These are phyloP conservation scores for Capitulum mitella DNA, from an alignment of 2,888 invertebrate genomes.

Conservation along the genomic window DNA sequence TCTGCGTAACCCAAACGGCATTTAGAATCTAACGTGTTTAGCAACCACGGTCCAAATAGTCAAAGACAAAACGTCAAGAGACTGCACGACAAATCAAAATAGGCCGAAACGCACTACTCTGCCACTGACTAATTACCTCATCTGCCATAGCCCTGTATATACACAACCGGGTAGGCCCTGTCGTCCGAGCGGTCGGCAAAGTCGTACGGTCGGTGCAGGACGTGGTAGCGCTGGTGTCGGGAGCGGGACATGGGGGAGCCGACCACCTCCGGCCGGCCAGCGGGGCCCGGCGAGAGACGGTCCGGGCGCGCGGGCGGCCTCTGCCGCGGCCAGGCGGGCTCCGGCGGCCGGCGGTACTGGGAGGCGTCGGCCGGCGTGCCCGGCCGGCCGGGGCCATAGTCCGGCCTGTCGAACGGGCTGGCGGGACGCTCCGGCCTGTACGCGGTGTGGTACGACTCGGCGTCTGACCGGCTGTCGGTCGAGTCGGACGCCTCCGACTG, in stretches of 20 bases:
- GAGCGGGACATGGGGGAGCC: background rate
- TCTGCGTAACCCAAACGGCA: too few relatives aligned
- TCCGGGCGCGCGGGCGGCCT: background rate
- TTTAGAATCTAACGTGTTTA: too few relatives aligned
- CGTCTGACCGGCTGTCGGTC: background rate
- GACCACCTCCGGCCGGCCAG: background rate
- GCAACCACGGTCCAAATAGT: too few relatives aligned
- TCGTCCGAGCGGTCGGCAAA: background rate
- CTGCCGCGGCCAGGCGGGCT: background rate
- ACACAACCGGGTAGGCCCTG: conserved; percentile 5
- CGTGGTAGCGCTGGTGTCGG: background rate
- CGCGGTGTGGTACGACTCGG: background rate
- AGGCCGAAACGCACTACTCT: too few relatives aligned
- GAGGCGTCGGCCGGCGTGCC: too few relatives aligned
- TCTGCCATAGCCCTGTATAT: conserved; percentile 21
- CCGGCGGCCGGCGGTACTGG: too few relatives aligned
- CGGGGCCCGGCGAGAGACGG: background rate
- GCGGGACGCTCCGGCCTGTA: too few relatives aligned
- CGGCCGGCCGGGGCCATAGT: too few relatives aligned
- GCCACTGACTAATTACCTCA: background rate
- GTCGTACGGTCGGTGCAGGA: conserved; percentile 9
- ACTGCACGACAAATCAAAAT: too few relatives aligned
- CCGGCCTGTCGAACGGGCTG: too few relatives aligned
- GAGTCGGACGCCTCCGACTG: background rate
- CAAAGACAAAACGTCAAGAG: too few relatives aligned